A percentile compares a stretch with the other conserved stretches of the same genome.
Conservation (phyloP, 2,113 vertebrate genomes). For the Lophura nycthemera region DNA sequence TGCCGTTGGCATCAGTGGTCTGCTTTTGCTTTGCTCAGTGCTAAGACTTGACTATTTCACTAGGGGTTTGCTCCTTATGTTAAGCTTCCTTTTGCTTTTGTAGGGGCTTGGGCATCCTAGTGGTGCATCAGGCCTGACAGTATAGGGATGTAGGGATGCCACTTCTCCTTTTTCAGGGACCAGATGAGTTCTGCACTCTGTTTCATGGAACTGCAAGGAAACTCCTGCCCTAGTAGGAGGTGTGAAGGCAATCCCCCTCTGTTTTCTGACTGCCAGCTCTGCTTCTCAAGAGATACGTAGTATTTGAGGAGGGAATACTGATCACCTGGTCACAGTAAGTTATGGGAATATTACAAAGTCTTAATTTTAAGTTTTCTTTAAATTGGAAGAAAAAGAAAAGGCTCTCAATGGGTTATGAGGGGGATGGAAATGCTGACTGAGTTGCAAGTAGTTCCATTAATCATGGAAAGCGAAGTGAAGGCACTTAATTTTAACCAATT, state of each 20-base stretch:
- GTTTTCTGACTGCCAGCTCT: neutral
- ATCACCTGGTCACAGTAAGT: constrained; percentile 14
- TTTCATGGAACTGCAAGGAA: neutral
- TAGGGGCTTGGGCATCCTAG: accelerated
- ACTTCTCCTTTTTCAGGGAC: neutral
- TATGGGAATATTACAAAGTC: constrained; percentile 31
- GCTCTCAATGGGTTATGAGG: constrained; percentile 29
- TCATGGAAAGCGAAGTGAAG: constrained; percentile 64
- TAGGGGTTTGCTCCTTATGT: neutral
- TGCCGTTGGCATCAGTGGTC: neutral
- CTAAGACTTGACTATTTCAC: neutral
- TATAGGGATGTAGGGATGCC: neutral
- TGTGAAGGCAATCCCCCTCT: neutral
- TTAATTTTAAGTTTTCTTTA: constrained; percentile 40
- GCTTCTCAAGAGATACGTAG: neutral
- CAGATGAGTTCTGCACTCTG: neutral
- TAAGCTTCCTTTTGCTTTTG: neutral
- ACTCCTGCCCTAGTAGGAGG: neutral
- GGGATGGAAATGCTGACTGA: constrained; percentile 60
- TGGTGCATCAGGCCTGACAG: neutral
- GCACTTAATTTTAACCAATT: constrained; percentile 57
- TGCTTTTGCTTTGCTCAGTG: neutral
- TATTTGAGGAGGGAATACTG: neutral
- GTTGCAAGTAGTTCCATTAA: constrained; percentile 60
- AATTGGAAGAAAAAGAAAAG: neutral